These are phyloP conservation scores for Drosophila formosana DNA, from an alignment of 2,888 invertebrate genomes.

Conservation along the genomic window DNA sequence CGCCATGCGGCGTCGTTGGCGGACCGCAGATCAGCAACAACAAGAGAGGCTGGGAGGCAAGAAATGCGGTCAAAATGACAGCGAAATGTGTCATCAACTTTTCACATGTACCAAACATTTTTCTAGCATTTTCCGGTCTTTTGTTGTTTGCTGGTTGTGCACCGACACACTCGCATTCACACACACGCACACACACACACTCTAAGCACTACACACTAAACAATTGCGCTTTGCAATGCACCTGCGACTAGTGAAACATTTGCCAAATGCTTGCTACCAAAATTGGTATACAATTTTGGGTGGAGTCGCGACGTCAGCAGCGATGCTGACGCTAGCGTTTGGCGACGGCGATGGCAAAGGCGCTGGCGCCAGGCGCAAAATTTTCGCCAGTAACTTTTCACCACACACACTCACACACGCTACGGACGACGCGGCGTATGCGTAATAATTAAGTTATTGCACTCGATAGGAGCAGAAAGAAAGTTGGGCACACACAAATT, in stretches of 20 bases:
- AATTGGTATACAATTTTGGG: constrained; percentile 75
- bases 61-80: constrained; percentile 84
- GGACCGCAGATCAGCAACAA: constrained; percentile 79
- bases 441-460: constrained; percentile 54
- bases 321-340: constrained; percentile 60
- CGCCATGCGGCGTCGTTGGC: constrained; percentile 67
- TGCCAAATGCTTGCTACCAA: constrained; percentile 37
- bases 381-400: constrained; percentile 46
- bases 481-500: constrained; percentile 1
- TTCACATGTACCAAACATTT: constrained; percentile 83
- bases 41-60: constrained; percentile 81
- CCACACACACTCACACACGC: constrained; percentile 28
- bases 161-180: constrained; percentile 19
- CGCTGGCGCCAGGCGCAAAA: constrained; percentile 47
- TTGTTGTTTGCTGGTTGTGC: constrained; percentile 47
- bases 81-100: constrained; percentile 85
- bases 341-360: constrained; percentile 31
- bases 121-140: constrained; percentile 84
- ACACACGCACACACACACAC: constrained; percentile 1
- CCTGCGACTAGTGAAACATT: constrained; percentile 11
- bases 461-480: background rate
- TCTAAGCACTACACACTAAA: constrained; percentile 22
- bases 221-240: constrained; percentile 8
- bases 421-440: constrained; percentile 56
- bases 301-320: constrained; percentile 73